Evolutionary conservation across 1,140 invertebrate genomes (phyloP).

Genomic region (Cydia fagiglandana): DNA sequence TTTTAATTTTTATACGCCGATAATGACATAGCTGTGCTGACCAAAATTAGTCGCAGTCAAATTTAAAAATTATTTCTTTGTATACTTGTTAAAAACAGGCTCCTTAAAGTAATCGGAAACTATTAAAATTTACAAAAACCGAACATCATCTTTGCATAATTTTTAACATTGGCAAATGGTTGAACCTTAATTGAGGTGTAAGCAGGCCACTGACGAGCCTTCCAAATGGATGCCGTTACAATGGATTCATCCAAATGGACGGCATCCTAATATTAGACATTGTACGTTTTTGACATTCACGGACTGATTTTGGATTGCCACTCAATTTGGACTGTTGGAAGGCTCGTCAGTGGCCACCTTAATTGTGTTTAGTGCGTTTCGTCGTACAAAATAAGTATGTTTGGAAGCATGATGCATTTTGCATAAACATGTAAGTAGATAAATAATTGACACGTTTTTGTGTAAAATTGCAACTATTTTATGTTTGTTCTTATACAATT

Average conservation of each 20-base stretch:
- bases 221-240: too few species aligned
- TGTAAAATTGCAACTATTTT: background rate
- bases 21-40: background rate
- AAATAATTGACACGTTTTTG: background rate
- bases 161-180: background rate
- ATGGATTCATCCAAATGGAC: too few species aligned
- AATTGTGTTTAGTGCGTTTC: too few species aligned
- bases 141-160: background rate
- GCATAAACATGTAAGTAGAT: background rate
- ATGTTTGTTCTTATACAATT: background rate
- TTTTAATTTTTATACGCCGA: too few species aligned
- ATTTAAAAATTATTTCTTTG: background rate
- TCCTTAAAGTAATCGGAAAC: background rate
- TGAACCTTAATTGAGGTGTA: background rate
- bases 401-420: background rate
- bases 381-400: background rate
- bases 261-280: too few species aligned
- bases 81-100: background rate
- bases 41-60: background rate
- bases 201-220: too few species aligned
- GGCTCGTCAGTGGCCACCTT: too few species aligned
- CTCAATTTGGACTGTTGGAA: too few species aligned
- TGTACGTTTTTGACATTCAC: too few species aligned
- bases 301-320: too few species aligned
- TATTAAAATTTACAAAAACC: background rate